Base-by-base conservation (phyloP, 2,113 vertebrate species). In the Tinamus guttatus region DNA sequence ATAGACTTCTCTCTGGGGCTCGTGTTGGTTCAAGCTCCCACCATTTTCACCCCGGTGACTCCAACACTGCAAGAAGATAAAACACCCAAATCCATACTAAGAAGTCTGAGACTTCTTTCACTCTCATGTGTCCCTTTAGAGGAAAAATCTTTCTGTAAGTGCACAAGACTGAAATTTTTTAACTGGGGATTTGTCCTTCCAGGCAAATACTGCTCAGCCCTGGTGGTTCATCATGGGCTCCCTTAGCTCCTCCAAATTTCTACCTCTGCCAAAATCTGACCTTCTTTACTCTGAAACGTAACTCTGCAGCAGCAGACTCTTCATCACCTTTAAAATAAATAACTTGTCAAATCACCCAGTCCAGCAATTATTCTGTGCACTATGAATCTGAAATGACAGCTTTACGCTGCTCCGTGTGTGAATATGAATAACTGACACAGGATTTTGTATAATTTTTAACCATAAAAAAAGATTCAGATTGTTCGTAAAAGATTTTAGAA, bases 111-210 rank as follows among this genome's bases (percentile, higher is more conserved):
- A 56, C 40, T 38, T 70, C 60, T 28, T 63, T 52, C 56, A 56
- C 28, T 77, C 56, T 47, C 54, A 27, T 0, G 0, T 5, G 0
- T 22, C 0, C 0, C 36, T 49, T 21, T 25, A 70, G n/a, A 86
- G 27, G 13, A 12, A 49, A 69, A 75, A 75, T 58, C 11, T 51
- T 22, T 9, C 63, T 32, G 9, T 28, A 82, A 76, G 30, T 3
- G 15, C 41, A 82, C 40, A 95, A 40, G 9, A 54, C 34, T 12
- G 38, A 8, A 1, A 19, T 18, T 73, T 81, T n/a, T 32, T 89
- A 3, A 34, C 25, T 2, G 1, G 34, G 25, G 25, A 67, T 60
- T 3, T 27, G 22, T 51, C 49, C 41, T 22, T 56, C 41, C n/a
- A 70, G 68, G 45, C 25, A 80, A 89, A 70, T 5, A 10, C 41